phyloP scores from a whole-genome alignment of 2,888 invertebrate genomes.

The Erebia epiphron region DNA sequence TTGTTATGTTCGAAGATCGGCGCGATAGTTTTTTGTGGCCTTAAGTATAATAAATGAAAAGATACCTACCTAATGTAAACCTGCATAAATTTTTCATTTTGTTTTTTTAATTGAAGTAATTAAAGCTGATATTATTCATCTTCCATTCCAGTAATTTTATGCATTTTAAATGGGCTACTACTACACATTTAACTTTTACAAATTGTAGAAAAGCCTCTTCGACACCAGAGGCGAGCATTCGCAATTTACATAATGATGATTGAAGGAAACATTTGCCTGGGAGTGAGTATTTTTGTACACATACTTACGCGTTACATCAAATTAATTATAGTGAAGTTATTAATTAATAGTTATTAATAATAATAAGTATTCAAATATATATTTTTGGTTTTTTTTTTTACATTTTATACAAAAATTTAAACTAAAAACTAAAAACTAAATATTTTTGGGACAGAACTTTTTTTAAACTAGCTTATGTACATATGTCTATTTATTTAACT shows the following conservation, averaged over 20 bases:
- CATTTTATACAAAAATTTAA: no score
- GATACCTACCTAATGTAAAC: no score
- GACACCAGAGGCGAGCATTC: constrained; percentile 35
- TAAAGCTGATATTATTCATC: background rate
- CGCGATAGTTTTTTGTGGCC: no score
- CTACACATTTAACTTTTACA: constrained; percentile 28
- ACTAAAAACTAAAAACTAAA: no score
- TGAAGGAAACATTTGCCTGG: constrained; percentile 30
- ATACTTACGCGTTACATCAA: constrained; percentile 16
- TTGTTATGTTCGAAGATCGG: no score
- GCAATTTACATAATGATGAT: constrained; percentile 37
- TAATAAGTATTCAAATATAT: background rate
- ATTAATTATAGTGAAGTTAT: background rate
- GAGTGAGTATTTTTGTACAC: constrained; percentile 31
- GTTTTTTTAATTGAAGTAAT: no score
- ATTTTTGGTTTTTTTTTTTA: no score
- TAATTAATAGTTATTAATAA: no score
- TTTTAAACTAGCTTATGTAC: background rate
- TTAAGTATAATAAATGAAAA: no score
- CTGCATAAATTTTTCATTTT: no score
- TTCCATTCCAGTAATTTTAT: background rate
- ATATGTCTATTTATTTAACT: background rate
- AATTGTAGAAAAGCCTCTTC: constrained; percentile 33
- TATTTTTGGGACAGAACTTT: background rate
- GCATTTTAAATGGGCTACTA: constrained; percentile 12